Conservation (phyloP, 2,113 vertebrate genomes). For the Pyrgilauda ruficollis region DNA sequence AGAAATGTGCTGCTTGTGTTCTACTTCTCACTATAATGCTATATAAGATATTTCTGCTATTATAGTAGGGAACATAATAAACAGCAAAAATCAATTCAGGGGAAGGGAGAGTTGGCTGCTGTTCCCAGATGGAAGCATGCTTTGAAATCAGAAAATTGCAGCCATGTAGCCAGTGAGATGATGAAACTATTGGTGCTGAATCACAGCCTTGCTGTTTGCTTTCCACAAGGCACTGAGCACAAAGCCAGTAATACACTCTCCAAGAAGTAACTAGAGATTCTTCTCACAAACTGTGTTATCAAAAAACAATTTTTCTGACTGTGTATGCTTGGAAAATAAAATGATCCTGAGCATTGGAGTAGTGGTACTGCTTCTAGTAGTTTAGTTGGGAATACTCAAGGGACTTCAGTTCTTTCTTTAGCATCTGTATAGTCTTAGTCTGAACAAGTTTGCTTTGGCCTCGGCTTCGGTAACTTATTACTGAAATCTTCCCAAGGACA, state of each 20-base stretch:
- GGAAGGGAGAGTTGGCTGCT: background rate
- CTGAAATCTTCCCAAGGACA: conserved; percentile 69
- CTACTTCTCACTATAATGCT: background rate
- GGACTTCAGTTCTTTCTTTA: conserved; percentile 22
- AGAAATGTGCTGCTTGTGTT: background rate
- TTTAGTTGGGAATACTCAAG: conserved; percentile 44
- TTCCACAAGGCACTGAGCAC: background rate
- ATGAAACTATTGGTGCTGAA: background rate
- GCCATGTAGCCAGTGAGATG: background rate
- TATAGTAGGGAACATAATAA: background rate
- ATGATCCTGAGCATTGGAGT: background rate
- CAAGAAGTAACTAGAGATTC: conserved; percentile 57
- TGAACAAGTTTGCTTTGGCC: conserved; percentile 42
- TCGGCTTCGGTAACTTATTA: conserved; percentile 38
- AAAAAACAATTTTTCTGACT: conserved; percentile 50
- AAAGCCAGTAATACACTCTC: background rate
- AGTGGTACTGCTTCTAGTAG: conserved; percentile 25
- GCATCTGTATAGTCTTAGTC: conserved; percentile 23
- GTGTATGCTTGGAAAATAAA: conserved; percentile 51
- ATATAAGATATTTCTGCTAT: background rate
- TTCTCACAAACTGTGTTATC: conserved; percentile 40
- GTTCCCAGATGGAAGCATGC: background rate
- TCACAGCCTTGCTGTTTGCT: background rate
- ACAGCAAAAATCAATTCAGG: conserved; percentile 49
- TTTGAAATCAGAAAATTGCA: conserved; percentile 57